Evolutionary conservation across 64 coral and sea anemone genomes (phyloP).

Genomic region (Montipora sp.): DNA sequence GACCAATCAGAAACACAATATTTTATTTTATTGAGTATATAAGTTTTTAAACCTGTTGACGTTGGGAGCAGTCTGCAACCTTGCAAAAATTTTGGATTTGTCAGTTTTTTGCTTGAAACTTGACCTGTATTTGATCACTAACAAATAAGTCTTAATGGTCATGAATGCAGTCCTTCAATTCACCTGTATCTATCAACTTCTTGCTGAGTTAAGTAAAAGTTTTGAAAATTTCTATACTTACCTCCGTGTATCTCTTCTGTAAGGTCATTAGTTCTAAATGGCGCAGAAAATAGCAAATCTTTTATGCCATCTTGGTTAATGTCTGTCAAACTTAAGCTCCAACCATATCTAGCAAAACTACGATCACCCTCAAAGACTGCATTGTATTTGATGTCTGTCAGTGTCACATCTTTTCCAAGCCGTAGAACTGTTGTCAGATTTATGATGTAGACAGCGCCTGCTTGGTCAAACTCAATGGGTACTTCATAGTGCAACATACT

Average conservation of each 20-base stretch:
- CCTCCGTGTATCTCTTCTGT: slow-evolving; percentile 84
- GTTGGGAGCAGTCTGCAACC: no score
- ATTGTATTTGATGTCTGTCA: slow-evolving; percentile 17
- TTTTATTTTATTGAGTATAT: no score
- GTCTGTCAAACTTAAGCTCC: slow-evolving; percentile 73
- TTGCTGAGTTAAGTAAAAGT: not conserved
- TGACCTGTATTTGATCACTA: no score
- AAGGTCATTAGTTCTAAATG: slow-evolving; percentile 87
- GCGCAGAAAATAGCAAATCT: slow-evolving; percentile 86
- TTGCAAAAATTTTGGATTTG: no score
- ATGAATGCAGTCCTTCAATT: no score
- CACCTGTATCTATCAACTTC: no score
- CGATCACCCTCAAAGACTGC: slow-evolving; percentile 93
- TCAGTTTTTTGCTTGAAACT: no score
- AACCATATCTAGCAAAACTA: slow-evolving; percentile 89
- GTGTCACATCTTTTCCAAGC: slow-evolving; percentile 15
- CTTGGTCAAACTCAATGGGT: slow-evolving; percentile 71
- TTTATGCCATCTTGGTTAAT: slow-evolving; percentile 83
- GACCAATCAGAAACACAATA: no score
- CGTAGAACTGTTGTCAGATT: slow-evolving; percentile 67
- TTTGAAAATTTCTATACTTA: not conserved
- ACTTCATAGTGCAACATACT: slow-evolving; percentile 8
- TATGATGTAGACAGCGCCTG: slow-evolving; percentile 71
- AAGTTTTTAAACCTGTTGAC: no score
- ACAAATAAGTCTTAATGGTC: no score